Conservation (phyloP, 37 sponge, comb jelly and placozoan species). For the Halichondria panicea region DNA sequence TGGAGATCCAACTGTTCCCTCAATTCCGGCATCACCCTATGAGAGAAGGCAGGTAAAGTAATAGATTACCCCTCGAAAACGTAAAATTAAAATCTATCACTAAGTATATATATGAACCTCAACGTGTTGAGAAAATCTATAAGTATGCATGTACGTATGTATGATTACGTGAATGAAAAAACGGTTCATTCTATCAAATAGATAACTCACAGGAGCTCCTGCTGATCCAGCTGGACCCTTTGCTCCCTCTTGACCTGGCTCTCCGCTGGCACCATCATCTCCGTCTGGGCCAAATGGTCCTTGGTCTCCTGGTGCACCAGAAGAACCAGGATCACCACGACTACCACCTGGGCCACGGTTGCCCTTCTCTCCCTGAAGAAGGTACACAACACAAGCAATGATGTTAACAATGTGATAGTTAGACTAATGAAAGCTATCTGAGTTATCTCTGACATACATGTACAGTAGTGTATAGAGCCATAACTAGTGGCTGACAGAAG, state of each 20-base stretch:
- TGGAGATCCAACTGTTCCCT: conserved; percentile 37
- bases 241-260: conserved; percentile 31
- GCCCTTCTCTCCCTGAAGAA: not conserved
- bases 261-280: conserved; percentile 3
- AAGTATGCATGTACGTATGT: no score
- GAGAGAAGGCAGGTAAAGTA: not conserved
- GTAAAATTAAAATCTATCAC: not conserved
- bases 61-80: not conserved
- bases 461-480: not conserved
- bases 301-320: conserved; percentile 24
- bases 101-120: not conserved
- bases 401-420: no score
- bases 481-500: not conserved
- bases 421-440: not conserved
- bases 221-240: conserved; percentile 28
- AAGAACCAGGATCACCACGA: conserved; percentile 15
- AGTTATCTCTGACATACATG: not conserved
- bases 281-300: conserved; percentile 41
- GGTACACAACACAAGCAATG: no score
- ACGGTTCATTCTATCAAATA: not conserved
- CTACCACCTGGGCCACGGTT: conserved; percentile 5
- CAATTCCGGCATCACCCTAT: conserved; percentile 43
- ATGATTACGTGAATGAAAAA: not conserved
- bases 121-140: no score
- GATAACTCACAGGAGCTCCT: conserved; percentile 46